Evolutionary conservation across 2,113 vertebrate genomes (phyloP).

Genomic region (Australoheros scitulus): DNA sequence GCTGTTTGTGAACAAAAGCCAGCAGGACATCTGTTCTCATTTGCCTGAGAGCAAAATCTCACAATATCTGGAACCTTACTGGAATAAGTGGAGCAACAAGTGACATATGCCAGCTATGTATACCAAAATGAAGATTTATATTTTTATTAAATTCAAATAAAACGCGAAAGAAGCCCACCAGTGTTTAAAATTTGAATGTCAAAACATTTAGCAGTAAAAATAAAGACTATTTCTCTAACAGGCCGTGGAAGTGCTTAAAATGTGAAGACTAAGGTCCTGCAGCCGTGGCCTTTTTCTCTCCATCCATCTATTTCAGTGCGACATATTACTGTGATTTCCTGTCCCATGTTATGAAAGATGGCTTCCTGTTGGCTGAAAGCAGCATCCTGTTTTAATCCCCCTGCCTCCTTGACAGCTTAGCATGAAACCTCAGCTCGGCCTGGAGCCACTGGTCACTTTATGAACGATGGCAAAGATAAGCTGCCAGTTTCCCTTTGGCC

Average conservation of each 20-base stretch:
- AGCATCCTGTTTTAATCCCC: conserved; percentile 23
- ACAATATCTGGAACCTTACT: not conserved
- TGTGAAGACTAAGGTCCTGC: not conserved
- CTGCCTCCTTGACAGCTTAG: conserved; percentile 25
- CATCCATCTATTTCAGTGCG: conserved; percentile 31
- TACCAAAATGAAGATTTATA: not conserved
- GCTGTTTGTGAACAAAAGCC: conserved; percentile 38
- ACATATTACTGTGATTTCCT: conserved; percentile 48
- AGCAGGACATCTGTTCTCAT: not conserved
- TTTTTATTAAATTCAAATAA: not conserved
- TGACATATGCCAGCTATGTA: not conserved
- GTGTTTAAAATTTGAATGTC: not conserved
- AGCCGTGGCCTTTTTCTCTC: not conserved
- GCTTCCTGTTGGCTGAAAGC: conserved; percentile 40
- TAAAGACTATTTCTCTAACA: not conserved
- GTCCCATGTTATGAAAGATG: conserved; percentile 37
- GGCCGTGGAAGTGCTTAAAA: not conserved
- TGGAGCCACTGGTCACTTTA: conserved; percentile 50
- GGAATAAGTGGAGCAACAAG: conserved; percentile 13
- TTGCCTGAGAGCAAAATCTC: not conserved
- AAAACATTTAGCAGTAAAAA: not conserved
- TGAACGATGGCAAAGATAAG: conserved; percentile 62
- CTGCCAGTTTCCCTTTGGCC: conserved; percentile 32
- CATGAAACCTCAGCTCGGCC: conserved; percentile 11
- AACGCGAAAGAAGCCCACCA: not conserved